phyloP scores from a whole-genome alignment of 37 sponge, comb jelly and placozoan species.

The Aplysina aerophoba region DNA sequence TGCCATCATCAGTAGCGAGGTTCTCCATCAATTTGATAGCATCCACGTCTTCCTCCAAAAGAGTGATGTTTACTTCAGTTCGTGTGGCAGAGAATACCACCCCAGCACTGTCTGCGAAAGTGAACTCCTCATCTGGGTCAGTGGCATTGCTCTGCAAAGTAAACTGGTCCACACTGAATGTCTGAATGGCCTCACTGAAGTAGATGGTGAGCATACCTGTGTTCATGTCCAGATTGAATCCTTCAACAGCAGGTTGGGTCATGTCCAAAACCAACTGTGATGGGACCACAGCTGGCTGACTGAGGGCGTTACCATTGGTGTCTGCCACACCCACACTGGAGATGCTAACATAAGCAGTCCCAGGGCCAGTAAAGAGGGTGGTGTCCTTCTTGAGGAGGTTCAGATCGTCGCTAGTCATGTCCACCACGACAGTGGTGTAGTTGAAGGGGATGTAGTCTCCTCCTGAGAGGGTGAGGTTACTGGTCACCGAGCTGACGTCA shows the following conservation, averaged over 20 bases:
- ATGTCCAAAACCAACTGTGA: constrained; percentile 45
- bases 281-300: constrained; percentile 1
- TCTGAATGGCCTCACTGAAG: constrained; percentile 76
- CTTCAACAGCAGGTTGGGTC: constrained; percentile 37
- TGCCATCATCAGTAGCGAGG: constrained; percentile 51
- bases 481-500: constrained; percentile 24
- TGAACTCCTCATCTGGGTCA: constrained; percentile 35
- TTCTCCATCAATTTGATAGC: constrained; percentile 58
- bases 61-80: constrained; percentile 55
- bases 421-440: constrained; percentile 53
- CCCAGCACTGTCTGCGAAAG: constrained; percentile 29
- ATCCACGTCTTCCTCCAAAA: constrained; percentile 56
- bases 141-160: constrained; percentile 65
- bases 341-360: constrained; percentile 42
- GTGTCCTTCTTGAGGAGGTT: constrained; percentile 60
- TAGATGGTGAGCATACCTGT: constrained; percentile 57
- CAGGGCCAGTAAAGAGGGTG: constrained; percentile 36
- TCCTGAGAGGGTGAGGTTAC: constrained; percentile 47
- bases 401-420: constrained; percentile 63
- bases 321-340: constrained; percentile 60
- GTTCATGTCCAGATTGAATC: constrained; percentile 79
- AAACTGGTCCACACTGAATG: constrained; percentile 43
- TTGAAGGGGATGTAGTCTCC: constrained; percentile 39
- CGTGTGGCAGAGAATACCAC: constrained; percentile 44
- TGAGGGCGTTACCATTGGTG: constrained; percentile 80